Conservation (phyloP, 2,888 invertebrate species). For the Scaptomyza flava region DNA sequence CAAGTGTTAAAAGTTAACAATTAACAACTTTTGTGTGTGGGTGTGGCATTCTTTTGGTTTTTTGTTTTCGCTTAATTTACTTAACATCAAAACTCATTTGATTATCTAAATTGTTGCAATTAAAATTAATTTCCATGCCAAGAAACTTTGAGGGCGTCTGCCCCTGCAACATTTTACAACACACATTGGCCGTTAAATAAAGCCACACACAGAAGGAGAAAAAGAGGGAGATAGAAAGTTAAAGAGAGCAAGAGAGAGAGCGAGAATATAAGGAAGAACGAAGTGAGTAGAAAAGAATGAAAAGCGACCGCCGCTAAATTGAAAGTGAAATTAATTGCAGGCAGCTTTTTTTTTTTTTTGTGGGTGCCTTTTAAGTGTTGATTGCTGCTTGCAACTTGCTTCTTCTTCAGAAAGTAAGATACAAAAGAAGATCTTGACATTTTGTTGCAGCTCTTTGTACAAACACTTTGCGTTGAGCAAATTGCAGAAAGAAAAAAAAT, state of each 20-base stretch:
- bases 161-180: conserved; percentile 38
- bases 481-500: conserved; percentile 35
- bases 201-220: conserved; percentile 6
- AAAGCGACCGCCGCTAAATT: conserved; percentile 65
- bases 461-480: conserved; percentile 24
- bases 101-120: conserved; percentile 78
- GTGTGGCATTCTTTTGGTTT: conserved; percentile 32
- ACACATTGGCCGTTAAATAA: conserved; percentile 66
- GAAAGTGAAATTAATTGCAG: conserved; percentile 81
- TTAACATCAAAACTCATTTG: conserved; percentile 69
- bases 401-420: conserved; percentile 15
- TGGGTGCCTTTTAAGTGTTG: conserved; percentile 40
- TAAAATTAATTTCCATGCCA: conserved; percentile 74
- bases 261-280: neutral
- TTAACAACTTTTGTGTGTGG: conserved; percentile 37
- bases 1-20: conserved; percentile 43
- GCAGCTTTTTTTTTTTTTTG: conserved; percentile 33
- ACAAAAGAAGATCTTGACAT: conserved; percentile 19
- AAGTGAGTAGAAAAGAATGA: conserved; percentile 8
- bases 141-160: conserved; percentile 13
- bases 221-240: neutral
- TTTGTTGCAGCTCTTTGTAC: conserved; percentile 4
- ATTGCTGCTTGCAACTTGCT: conserved; percentile 11
- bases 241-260: neutral
- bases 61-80: conserved; percentile 54